Percentiles rank a stretch among this genome's conserved stretches.
phyloP scores from a whole-genome alignment of 2,888 invertebrate species.

The Troides aeacus region DNA sequence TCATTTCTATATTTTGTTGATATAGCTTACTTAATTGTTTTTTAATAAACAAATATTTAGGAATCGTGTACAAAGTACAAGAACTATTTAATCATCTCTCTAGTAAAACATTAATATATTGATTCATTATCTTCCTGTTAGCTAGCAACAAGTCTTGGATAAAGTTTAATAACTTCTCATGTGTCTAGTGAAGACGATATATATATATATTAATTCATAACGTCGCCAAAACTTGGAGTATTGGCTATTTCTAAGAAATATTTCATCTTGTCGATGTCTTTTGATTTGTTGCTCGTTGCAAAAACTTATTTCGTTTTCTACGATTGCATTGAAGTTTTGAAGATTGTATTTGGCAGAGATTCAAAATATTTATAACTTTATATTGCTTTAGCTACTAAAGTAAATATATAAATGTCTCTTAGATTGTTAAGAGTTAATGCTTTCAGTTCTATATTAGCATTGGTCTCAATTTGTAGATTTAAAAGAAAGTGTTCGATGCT shows the following conservation, averaged over 20 bases:
- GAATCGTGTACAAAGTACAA: too few relatives aligned
- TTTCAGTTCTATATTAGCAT: slow-evolving; percentile 11
- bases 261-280: slow-evolving; percentile 17
- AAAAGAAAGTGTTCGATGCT: neutral
- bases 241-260: slow-evolving; percentile 22
- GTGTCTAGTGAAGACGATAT: slow-evolving; percentile 6
- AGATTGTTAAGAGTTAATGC: slow-evolving; percentile 10
- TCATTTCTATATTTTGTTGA: too few relatives aligned
- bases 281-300: slow-evolving; percentile 26
- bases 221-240: slow-evolving; percentile 18
- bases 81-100: too few relatives aligned
- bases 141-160: slow-evolving; percentile 17
- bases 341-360: slow-evolving; percentile 26
- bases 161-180: slow-evolving; percentile 12
- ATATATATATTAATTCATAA: neutral
- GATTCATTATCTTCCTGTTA: slow-evolving; percentile 14
- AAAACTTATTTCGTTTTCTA: slow-evolving; percentile 26
- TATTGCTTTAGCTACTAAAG: slow-evolving; percentile 8
- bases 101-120: neutral
- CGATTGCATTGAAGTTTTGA: slow-evolving; percentile 27
- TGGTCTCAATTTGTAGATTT: neutral
- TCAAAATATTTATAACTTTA: slow-evolving; percentile 22
- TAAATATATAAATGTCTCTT: slow-evolving; percentile 12
- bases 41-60: too few relatives aligned
- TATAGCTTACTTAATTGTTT: too few relatives aligned